These are phyloP conservation scores for Lasioglossum vierecki DNA, from an alignment of 2,888 invertebrate species.

Conservation along the genomic window DNA sequence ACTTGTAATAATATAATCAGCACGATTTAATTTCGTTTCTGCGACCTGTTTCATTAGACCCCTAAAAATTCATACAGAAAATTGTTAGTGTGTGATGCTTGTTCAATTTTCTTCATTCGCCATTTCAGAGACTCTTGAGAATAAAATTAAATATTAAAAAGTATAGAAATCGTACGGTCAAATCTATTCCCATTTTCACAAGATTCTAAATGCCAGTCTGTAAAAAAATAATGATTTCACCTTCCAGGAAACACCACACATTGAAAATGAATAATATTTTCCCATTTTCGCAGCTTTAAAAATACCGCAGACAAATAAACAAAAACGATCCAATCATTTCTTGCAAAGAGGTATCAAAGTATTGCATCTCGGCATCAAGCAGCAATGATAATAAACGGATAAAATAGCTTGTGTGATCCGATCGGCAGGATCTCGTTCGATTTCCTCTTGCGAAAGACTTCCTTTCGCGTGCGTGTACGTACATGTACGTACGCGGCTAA, in stretches of 20 bases:
- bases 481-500: constrained; percentile 15
- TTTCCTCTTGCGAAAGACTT: constrained; percentile 12
- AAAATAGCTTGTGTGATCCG: background rate
- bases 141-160: no score
- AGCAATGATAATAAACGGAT: no score
- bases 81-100: no score
- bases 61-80: no score
- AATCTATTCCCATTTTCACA: background rate
- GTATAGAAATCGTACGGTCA: no score
- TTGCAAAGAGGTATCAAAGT: background rate
- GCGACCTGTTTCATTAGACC: no score
- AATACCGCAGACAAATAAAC: background rate
- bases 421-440: constrained; percentile 12
- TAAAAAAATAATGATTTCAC: background rate
- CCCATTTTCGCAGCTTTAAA: background rate
- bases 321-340: background rate
- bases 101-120: background rate
- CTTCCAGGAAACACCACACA: background rate
- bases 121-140: no score
- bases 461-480: background rate
- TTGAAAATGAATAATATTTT: background rate
- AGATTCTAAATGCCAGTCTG: background rate
- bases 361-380: background rate
- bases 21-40: no score
- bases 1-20: no score